Evolutionary conservation across 1,140 invertebrate genomes (phyloP), one percentile per base, ranked within the genome.

Genomic region (Drosophila fuyamai): DNA sequence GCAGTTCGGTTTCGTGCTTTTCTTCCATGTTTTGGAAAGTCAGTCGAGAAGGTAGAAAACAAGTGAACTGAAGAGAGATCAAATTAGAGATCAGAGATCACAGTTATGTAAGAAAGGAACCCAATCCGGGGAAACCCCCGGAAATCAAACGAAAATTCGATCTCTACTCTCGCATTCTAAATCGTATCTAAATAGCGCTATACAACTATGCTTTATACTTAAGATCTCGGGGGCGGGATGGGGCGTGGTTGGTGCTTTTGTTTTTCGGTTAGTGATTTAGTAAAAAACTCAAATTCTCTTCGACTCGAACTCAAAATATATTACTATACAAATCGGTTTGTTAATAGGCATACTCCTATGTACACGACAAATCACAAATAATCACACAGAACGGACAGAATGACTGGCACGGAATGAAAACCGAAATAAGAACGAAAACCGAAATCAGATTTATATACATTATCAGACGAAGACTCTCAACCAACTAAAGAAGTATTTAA

Each of bases 391-490:
- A 40, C 43, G 44, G 60, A 66, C 62, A 40, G 60, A 41, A 40
- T 54, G 27, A 57, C 59, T 61, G 50, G 61, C 61, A 65, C 55
- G 23, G 35, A 63, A 48, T 32, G 35, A 66, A 63, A 51, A 67
- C 16, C 18, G 32, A 67, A 67, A 36, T 44, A 40, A 14, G 51
- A 70, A 68, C 48, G 18, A 38, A 70, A 70, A 67, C 16, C 57
- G 16, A 59, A 59, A 38, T 60, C 18, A 60, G 46, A 50, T 40
- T 32, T 43, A 44, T 43, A 5, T 44, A 57, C 40, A 14, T 54
- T 48, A n/a, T 53, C 50, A 57, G 38, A 43, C 40, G n/a, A n/a
- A 14, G 40, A 16, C 40, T 29, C 18, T 18, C 23, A 12, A 38
- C 18, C 16, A 50, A 50, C 48, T 32, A 29, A 50, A 50, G 1